phyloP scores from a whole-genome alignment of 1,140 invertebrate species.

The Lepidurus apus region DNA sequence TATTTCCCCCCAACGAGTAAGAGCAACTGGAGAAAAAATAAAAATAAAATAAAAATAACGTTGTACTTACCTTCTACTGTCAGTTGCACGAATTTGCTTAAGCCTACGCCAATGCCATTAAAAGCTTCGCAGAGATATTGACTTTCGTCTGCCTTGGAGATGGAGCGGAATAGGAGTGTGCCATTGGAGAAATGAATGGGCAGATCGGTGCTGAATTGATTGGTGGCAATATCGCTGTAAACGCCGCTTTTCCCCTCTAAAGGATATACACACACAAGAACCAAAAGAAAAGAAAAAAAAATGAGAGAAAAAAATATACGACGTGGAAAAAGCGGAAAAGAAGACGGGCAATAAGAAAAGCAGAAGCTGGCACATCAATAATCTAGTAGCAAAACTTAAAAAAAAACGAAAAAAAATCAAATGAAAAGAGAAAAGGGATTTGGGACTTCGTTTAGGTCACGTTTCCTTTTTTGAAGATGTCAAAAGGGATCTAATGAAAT shows the following conservation, averaged over 20 bases:
- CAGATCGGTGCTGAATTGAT: constrained; percentile 9
- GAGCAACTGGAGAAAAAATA: not conserved
- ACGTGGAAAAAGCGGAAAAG: not conserved
- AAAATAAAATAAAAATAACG: not conserved
- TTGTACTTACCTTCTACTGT: constrained; percentile 46
- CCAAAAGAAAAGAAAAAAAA: not conserved
- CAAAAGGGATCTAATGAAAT: no score
- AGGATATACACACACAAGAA: not conserved
- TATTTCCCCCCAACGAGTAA: not conserved
- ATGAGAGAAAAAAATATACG: not conserved
- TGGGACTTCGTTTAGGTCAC: not conserved
- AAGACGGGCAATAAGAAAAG: constrained; percentile 2
- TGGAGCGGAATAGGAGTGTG: constrained; percentile 35
- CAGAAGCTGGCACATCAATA: not conserved
- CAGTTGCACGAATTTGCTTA: constrained; percentile 49
- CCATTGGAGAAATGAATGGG: constrained; percentile 30
- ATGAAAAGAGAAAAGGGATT: not conserved
- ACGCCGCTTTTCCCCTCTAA: constrained; percentile 38
- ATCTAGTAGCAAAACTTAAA: not conserved
- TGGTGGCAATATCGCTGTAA: constrained; percentile 15
- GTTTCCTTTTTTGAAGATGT: no score
- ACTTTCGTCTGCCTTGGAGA: constrained; percentile 44
- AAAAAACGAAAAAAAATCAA: not conserved
- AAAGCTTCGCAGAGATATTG: constrained; percentile 50
- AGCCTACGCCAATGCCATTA: constrained; percentile 48